Percentiles rank a stretch among this genome's conserved stretches.
Conservation (phyloP, 2,888 invertebrate genomes). For the Ptilodon capucinus region DNA sequence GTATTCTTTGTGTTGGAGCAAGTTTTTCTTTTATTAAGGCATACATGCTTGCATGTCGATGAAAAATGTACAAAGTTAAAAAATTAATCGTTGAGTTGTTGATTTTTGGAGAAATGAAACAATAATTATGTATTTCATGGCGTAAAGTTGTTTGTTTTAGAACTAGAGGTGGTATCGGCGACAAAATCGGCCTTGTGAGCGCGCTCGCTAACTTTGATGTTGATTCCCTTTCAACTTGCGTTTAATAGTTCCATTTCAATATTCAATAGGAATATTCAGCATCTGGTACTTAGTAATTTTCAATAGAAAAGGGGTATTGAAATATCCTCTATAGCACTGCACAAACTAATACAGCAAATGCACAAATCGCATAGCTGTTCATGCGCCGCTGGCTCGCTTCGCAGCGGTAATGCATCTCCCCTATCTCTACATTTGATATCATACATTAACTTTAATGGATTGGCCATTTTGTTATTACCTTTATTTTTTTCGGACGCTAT, state of each 20-base stretch:
- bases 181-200: not conserved
- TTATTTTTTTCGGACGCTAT: conserved; percentile 34
- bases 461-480: conserved; percentile 65
- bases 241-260: not conserved
- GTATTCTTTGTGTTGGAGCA: no score
- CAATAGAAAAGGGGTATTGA: conserved; percentile 13
- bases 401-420: conserved; percentile 56
- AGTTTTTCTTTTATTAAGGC: no score
- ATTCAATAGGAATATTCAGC: not conserved
- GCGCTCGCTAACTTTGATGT: not conserved
- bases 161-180: no score
- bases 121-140: no score
- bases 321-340: conserved; percentile 15
- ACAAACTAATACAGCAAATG: conserved; percentile 56
- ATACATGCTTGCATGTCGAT: no score
- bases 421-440: conserved; percentile 57
- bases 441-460: conserved; percentile 75
- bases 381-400: conserved; percentile 60
- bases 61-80: no score
- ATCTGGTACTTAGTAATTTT: conserved; percentile 13
- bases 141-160: no score
- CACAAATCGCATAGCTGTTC: conserved; percentile 52
- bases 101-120: no score
- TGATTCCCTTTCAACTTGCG: not conserved
- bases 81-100: no score